Evolutionary conservation across 2,797 vertebrate species (phyloP).

Genomic region (Clamator glandarius): DNA sequence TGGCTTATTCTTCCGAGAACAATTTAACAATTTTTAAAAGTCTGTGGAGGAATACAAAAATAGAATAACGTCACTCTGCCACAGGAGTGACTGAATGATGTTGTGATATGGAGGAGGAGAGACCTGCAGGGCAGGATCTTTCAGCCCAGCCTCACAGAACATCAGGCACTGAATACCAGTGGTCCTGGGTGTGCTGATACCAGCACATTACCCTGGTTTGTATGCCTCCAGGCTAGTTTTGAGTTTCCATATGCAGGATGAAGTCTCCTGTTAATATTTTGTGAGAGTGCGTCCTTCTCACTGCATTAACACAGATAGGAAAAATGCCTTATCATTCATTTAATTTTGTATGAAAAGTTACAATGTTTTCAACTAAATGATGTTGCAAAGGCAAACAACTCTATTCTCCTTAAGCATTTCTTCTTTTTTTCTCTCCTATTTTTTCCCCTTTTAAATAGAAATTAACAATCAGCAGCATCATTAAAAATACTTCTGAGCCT

Average conservation of each 20-base stretch:
- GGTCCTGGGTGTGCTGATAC: rapidly evolving
- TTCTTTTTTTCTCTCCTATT: not conserved
- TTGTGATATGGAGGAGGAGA: not conserved
- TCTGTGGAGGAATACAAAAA: not conserved
- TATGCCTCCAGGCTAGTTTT: not conserved
- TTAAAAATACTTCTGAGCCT: not conserved
- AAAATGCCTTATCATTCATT: not conserved
- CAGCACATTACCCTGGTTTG: not conserved
- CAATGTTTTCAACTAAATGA: not conserved
- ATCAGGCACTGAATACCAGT: rapidly evolving
- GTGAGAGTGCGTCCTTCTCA: not conserved
- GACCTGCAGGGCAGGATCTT: too few species aligned
- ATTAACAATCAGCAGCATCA: not conserved
- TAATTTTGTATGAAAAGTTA: not conserved
- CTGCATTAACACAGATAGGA: not conserved
- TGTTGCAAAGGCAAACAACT: not conserved
- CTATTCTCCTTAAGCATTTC: not conserved
- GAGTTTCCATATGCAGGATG: not conserved
- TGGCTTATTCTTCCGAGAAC: not conserved
- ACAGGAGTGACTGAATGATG: not conserved
- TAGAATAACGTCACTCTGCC: not conserved
- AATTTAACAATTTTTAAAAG: not conserved
- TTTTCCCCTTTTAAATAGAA: not conserved
- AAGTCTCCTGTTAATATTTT: not conserved
- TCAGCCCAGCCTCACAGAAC: not conserved